phyloP scores from a whole-genome alignment of 2,888 invertebrate species.

The Cancer borealis region DNA sequence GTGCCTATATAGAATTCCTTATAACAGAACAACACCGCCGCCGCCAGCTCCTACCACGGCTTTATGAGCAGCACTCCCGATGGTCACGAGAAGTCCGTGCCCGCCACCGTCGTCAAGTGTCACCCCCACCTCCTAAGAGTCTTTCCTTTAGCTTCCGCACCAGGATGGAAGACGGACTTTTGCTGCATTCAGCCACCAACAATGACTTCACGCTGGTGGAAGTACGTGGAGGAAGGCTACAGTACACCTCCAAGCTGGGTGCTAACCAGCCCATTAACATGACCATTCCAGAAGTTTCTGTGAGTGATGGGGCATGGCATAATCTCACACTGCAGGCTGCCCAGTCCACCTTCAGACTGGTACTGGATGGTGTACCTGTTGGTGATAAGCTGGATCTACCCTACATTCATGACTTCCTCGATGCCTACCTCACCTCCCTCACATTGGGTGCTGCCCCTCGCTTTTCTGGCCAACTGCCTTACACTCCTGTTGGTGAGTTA shows the following conservation, averaged over 20 bases:
- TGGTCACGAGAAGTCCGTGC: constrained; percentile 82
- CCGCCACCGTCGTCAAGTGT: constrained; percentile 69
- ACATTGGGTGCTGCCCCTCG: constrained; percentile 88
- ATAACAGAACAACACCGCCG: constrained; percentile 89
- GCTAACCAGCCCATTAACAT: constrained; percentile 87
- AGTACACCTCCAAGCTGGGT: constrained; percentile 90
- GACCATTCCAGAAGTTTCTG: constrained; percentile 83
- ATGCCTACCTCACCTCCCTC: constrained; percentile 91
- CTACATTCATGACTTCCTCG: constrained; percentile 94
- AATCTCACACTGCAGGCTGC: constrained; percentile 88
- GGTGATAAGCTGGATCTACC: constrained; percentile 93
- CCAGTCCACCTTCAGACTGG: constrained; percentile 84
- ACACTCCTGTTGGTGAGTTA: constrained; percentile 81
- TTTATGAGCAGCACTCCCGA: constrained; percentile 87
- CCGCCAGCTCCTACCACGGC: constrained; percentile 90
- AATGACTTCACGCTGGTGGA: constrained; percentile 92
- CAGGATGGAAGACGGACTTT: constrained; percentile 87
- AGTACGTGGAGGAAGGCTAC: constrained; percentile 87
- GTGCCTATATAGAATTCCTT: constrained; percentile 88
- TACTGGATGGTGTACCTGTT: constrained; percentile 86
- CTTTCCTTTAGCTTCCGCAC: constrained; percentile 91
- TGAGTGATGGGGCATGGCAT: constrained; percentile 94
- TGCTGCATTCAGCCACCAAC: constrained; percentile 93
- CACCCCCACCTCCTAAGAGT: constrained; percentile 84
- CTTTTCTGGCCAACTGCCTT: constrained; percentile 63